These are phyloP conservation scores for Psylliodes chrysocephalus DNA, from an alignment of 2,888 invertebrate genomes.

Conservation along the genomic window DNA sequence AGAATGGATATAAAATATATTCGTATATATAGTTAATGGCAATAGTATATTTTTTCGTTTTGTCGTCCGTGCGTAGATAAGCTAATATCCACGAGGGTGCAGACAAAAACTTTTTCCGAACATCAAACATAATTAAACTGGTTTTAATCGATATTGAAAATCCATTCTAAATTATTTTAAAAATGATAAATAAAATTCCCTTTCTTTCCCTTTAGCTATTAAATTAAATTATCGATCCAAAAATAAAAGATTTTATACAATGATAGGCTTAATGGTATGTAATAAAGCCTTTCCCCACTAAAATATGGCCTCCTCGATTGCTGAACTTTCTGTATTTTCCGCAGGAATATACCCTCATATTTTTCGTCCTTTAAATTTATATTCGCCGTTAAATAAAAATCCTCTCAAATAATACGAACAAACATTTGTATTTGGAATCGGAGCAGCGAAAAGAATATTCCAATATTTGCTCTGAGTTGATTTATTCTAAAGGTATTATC, in stretches of 20 bases:
- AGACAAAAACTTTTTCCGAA: no score
- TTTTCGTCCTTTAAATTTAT: background rate
- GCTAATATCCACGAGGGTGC: no score
- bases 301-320: background rate
- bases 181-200: no score
- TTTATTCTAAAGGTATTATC: constrained; percentile 54
- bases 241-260: background rate
- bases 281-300: background rate
- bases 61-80: no score
- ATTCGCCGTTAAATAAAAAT: constrained; percentile 58
- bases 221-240: no score
- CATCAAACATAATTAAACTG: no score
- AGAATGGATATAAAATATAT: no score
- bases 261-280: background rate
- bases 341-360: background rate
- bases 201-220: no score
- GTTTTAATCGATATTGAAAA: no score
- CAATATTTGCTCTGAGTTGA: constrained; percentile 62
- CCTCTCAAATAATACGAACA: constrained; percentile 62
- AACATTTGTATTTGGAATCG: constrained; percentile 62
- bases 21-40: no score
- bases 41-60: no score
- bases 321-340: background rate
- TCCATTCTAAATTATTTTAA: no score
- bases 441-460: constrained; percentile 61